Evolutionary conservation across 2,113 vertebrate species (phyloP).

Genomic region (Cervus canadensis): DNA sequence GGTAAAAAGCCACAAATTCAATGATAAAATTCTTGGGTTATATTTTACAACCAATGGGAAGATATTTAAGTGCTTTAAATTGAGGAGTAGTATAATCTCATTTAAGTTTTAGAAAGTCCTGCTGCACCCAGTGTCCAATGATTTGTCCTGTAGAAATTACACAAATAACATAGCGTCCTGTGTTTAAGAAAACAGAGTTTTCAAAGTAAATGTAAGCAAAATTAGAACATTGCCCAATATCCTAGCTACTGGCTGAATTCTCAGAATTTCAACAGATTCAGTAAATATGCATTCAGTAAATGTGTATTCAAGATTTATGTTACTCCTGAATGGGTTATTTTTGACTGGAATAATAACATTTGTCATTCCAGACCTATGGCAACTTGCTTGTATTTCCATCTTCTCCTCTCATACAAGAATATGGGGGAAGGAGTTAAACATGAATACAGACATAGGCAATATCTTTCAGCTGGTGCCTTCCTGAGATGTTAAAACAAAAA

Average conservation of each 20-base stretch:
- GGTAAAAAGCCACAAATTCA: neutral
- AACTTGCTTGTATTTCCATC: neutral
- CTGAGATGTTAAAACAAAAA: neutral
- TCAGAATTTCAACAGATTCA: conserved; percentile 18
- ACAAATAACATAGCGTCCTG: neutral
- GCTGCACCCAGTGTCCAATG: neutral
- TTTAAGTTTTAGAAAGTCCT: neutral
- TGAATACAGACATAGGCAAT: neutral
- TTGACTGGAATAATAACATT: neutral
- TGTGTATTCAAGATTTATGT: neutral
- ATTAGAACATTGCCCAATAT: neutral
- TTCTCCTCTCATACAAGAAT: neutral
- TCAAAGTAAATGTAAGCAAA: neutral
- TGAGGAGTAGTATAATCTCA: neutral
- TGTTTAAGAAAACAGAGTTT: neutral
- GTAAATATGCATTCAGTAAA: neutral
- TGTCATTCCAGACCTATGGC: neutral
- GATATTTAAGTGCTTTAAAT: neutral
- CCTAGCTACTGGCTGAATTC: neutral
- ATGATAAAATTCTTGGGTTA: neutral
- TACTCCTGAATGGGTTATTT: neutral
- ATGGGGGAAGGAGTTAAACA: neutral
- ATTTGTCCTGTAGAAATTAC: neutral
- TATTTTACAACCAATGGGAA: neutral
- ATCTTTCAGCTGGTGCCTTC: neutral